Evolutionary conservation across 2,888 invertebrate species (phyloP), one percentile per base, ranked within the genome.

Genomic region (Norana najaformis): DNA sequence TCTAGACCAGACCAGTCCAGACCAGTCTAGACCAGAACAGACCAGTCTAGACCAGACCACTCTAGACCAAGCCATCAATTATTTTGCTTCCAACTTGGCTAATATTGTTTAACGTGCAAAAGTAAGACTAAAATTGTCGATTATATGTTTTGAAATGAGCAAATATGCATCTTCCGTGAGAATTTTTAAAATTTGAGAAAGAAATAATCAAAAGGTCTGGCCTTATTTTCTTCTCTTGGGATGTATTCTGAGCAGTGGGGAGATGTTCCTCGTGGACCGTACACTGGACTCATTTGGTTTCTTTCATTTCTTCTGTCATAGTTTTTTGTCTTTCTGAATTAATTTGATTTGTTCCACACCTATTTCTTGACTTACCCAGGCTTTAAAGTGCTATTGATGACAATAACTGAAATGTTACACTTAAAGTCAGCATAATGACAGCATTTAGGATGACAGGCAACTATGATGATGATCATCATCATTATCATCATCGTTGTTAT

Each of bases 401-500:
- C 11, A 69, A 69, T n/a, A 6, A 69, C n/a, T 69, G 3, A 69
- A n/a, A 69, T 69, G 13, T n/a, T 41, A 69, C 20, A 47, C 1
- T 47, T 69, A n/a, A 69, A 69, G 5, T 69, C 13, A n/a, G n/a
- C n/a, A 69, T n/a, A 69, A 69, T 69, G 69, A 69, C n/a, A 11
- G 11, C 69, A 69, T 8, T n/a, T 6, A 69, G 8, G 69, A 69
- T 69, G n/a, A 8, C 11, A 30, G 39, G 20, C 20, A 20, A 34
- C 35, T 35, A 37, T 37, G 88, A 34, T 88, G 88, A 37, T 88
- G 88, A 37, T 88, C 36, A 37, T 88, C 3, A n/a, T 88, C 36
- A 37, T 88, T 5, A 37, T 38, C 38, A 39, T 88, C 38, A 39
- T 88, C 36, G 38, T 37, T 35, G n/a, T 39, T 35, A 4, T 37